Evolutionary conservation across 2,888 invertebrate species (phyloP).

Genomic region (Apamea anceps): DNA sequence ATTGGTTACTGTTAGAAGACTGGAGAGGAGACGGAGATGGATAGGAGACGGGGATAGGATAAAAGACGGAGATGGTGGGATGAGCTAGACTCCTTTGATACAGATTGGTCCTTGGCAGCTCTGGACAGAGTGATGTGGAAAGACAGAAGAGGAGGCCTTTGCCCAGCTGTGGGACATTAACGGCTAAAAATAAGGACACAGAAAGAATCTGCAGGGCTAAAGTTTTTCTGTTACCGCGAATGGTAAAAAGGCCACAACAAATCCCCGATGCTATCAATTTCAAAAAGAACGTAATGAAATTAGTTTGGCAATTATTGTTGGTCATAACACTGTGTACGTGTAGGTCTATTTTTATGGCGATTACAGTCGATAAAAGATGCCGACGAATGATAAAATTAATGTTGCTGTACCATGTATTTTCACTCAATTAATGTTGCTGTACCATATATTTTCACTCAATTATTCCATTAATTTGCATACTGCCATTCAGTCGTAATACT

Average conservation of each 20-base stretch:
- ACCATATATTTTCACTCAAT: slow-evolving; percentile 9
- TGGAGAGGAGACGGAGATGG: too few relatives aligned
- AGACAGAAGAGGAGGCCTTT: too few relatives aligned
- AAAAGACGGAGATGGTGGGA: too few relatives aligned
- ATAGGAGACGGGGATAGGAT: too few relatives aligned
- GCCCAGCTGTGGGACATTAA: too few relatives aligned
- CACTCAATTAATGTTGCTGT: background rate
- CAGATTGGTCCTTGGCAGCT: too few relatives aligned
- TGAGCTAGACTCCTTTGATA: too few relatives aligned
- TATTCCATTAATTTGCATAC: background rate
- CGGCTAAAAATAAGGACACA: too few relatives aligned
- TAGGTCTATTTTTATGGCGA: background rate
- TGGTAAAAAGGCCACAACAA: background rate
- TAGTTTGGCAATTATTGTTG: background rate
- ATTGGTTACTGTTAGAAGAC: too few relatives aligned
- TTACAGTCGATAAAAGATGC: background rate
- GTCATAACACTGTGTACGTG: background rate
- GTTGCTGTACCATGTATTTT: background rate
- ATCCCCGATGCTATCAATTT: background rate
- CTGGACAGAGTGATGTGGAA: too few relatives aligned
- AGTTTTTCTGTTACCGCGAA: background rate
- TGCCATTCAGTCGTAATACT: slow-evolving; percentile 4
- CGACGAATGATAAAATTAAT: slow-evolving; percentile 1
- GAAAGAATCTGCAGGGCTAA: too few relatives aligned
- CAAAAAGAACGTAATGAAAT: background rate